phyloP scores from a whole-genome alignment of 2,888 invertebrate species.

The Melinaea menophilus region DNA sequence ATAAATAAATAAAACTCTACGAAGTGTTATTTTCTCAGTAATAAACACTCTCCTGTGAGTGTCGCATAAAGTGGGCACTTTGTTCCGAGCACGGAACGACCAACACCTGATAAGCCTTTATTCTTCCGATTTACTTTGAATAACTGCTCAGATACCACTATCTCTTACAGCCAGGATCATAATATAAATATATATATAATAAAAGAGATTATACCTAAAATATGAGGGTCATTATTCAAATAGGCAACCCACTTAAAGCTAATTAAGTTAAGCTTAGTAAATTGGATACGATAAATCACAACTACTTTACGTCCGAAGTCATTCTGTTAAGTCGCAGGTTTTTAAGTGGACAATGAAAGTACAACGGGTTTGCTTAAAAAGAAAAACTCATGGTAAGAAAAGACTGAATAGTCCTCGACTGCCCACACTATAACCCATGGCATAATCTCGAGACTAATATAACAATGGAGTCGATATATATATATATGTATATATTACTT shows the following conservation, averaged over 20 bases:
- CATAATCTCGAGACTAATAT: conserved; percentile 49
- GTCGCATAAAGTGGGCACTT: conserved; percentile 32
- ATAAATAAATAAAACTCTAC: conserved; percentile 2
- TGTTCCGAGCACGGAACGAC: conserved; percentile 38
- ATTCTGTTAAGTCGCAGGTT: conserved; percentile 24
- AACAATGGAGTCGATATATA: conserved; percentile 44
- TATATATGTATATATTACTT: no score
- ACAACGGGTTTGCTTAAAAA: conserved; percentile 48
- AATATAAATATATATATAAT: no score
- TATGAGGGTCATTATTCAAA: neutral
- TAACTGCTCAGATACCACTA: conserved; percentile 62
- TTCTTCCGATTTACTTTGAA: conserved; percentile 54
- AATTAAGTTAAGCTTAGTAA: conserved; percentile 22
- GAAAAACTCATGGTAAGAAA: conserved; percentile 38
- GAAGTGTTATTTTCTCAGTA: conserved; percentile 24
- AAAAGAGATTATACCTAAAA: no score
- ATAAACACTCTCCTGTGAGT: conserved; percentile 44
- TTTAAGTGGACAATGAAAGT: conserved; percentile 62
- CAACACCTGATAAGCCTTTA: conserved; percentile 52
- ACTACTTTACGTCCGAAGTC: conserved; percentile 28
- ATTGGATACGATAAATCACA: conserved; percentile 29
- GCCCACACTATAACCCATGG: conserved; percentile 72
- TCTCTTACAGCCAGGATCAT: no score
- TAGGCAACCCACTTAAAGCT: conserved; percentile 13
- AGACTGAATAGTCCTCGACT: conserved; percentile 68